These are phyloP conservation scores for Cetoscarus ocellatus DNA, from an alignment of 2,797 vertebrate species.

Conservation along the genomic window DNA sequence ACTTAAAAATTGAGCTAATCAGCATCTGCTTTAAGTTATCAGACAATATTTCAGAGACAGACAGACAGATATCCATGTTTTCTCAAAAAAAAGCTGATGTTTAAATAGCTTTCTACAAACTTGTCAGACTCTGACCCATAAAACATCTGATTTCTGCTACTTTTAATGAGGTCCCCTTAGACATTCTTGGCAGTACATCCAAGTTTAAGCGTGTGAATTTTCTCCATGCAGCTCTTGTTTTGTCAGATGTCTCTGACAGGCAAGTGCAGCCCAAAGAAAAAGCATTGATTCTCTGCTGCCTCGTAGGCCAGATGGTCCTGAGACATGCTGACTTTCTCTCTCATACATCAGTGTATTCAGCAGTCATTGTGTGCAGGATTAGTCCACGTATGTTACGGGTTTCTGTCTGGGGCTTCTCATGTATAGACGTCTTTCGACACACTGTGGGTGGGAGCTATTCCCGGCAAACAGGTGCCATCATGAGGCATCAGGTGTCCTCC, in stretches of 20 bases:
- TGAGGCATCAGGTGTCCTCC: conserved; percentile 72
- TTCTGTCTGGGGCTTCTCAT: conserved; percentile 29
- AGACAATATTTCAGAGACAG: background rate
- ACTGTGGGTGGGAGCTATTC: conserved; percentile 51
- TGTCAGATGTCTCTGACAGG: conserved; percentile 65
- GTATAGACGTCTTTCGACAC: conserved; percentile 36
- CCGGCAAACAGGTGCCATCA: conserved; percentile 69
- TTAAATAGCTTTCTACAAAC: background rate
- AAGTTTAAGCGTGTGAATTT: conserved; percentile 14
- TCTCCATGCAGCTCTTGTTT: conserved; percentile 14
- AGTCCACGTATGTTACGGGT: conserved; percentile 39
- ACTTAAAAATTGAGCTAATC: background rate
- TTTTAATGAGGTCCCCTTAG: conserved; percentile 8
- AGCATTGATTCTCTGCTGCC: conserved; percentile 25
- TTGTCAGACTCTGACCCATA: background rate
- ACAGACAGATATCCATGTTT: background rate
- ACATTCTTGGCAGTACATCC: conserved; percentile 6
- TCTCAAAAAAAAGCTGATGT: background rate
- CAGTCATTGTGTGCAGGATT: conserved; percentile 58
- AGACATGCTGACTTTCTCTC: conserved; percentile 30
- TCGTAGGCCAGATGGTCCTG: conserved; percentile 62
- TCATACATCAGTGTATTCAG: conserved; percentile 52
- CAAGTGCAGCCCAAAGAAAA: conserved; percentile 33
- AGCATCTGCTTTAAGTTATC: background rate
- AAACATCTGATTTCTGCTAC: background rate